Percentiles rank a stretch among this genome's conserved stretches.
These are phyloP conservation scores for Alaudala cheleensis DNA, from an alignment of 2,113 vertebrate species.

Conservation along the genomic window DNA sequence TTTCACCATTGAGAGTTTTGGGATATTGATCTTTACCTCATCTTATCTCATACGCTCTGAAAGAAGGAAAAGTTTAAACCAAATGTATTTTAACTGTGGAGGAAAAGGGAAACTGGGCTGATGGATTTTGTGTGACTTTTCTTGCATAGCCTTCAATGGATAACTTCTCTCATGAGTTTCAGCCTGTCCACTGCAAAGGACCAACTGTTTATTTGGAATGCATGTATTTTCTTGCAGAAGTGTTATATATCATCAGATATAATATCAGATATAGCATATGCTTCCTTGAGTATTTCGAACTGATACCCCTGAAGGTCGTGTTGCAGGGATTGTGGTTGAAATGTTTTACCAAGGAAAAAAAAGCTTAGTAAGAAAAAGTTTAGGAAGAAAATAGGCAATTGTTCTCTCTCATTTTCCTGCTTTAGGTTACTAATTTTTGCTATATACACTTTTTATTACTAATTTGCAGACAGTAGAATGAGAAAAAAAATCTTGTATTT, in stretches of 20 bases:
- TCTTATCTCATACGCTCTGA: not conserved
- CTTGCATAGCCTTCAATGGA: not conserved
- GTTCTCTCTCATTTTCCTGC: not conserved
- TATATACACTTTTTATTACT: not conserved
- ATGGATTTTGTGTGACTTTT: not conserved
- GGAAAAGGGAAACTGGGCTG: not conserved
- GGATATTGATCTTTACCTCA: not conserved
- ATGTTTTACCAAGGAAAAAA: not conserved
- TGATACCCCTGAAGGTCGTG: not conserved
- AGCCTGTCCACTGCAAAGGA: not conserved
- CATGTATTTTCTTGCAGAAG: not conserved
- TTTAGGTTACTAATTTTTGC: not conserved
- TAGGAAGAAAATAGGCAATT: not conserved
- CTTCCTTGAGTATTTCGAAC: not conserved
- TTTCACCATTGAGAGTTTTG: not conserved
- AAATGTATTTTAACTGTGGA: not conserved
- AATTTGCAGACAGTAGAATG: not conserved
- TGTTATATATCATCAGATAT: not conserved
- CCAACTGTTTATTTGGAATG: not conserved
- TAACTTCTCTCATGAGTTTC: not conserved
- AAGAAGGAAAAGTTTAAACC: not conserved
- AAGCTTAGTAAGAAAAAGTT: not conserved
- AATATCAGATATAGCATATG: not conserved
- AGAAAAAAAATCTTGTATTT: not conserved
- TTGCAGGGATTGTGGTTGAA: not conserved